Conservation (phyloP, 2,888 invertebrate species). For the Heterodera filipjevi region DNA sequence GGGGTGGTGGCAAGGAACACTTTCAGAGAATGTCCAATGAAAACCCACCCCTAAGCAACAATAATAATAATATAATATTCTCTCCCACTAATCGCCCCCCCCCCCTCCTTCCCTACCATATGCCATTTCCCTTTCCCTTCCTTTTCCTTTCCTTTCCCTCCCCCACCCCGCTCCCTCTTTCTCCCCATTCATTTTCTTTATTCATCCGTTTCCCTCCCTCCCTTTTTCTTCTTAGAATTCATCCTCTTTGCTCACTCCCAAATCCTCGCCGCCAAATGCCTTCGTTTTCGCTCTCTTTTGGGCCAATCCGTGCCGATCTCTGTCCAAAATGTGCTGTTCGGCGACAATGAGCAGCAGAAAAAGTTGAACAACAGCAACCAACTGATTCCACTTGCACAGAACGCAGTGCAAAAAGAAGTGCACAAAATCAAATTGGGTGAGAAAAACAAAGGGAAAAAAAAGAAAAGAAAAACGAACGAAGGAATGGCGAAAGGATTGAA, state of each 20-base stretch:
- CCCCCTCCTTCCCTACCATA: background rate
- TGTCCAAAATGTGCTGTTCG: conserved; percentile 7
- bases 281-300: conserved; percentile 45
- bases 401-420: conserved; percentile 15
- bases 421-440: conserved; percentile 27
- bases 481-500: background rate
- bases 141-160: conserved; percentile 48
- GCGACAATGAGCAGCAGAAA: background rate
- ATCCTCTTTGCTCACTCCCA: conserved; percentile 48
- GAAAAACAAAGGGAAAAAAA: background rate
- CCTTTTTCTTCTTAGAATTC: too few relatives aligned
- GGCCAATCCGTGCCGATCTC: conserved; percentile 35
- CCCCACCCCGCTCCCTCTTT: conserved; percentile 49
- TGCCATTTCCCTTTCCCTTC: conserved; percentile 25
- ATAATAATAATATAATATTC: background rate
- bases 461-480: background rate
- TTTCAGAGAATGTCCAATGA: background rate
- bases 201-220: conserved; percentile 28
- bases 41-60: conserved; percentile 3
- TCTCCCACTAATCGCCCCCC: background rate
- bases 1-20: background rate
- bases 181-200: too few relatives aligned
- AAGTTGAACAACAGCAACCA: background rate
- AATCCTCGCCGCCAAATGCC: conserved; percentile 48
- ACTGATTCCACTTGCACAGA: background rate